phyloP scores from a whole-genome alignment of 92 coral and sea anemone genomes.

The Umimayanthus kanabou region DNA sequence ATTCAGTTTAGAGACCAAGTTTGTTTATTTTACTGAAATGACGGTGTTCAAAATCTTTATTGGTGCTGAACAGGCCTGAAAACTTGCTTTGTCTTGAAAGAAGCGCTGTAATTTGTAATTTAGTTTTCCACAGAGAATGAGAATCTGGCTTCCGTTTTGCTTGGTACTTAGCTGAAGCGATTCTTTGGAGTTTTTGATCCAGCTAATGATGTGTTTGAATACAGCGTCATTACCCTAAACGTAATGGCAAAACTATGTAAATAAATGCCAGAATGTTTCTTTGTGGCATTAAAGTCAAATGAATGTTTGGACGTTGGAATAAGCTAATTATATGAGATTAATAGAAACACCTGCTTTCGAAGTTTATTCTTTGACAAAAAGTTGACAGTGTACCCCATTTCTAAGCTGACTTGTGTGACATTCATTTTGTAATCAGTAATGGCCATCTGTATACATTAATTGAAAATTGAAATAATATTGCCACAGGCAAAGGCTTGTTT shows the following conservation, averaged over 20 bases:
- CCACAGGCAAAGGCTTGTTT: neutral
- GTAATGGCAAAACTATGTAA: neutral
- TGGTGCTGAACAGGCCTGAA: neutral
- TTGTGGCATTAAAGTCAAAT: neutral
- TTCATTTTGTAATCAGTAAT: neutral
- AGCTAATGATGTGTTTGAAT: neutral
- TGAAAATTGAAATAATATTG: neutral
- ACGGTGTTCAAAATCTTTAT: neutral
- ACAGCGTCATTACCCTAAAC: neutral
- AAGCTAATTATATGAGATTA: neutral
- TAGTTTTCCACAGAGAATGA: neutral
- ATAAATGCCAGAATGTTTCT: neutral
- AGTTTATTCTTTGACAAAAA: neutral
- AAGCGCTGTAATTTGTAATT: neutral
- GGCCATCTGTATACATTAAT: neutral
- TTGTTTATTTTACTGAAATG: conserved; percentile 4
- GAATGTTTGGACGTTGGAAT: neutral
- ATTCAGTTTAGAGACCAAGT: neutral
- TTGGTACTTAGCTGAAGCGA: neutral
- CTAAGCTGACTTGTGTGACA: neutral
- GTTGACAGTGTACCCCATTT: neutral
- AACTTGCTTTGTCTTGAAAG: neutral
- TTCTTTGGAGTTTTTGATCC: neutral
- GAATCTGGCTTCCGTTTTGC: neutral
- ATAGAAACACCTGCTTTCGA: neutral